Percentiles rank a stretch among this genome's conserved stretches.
Evolutionary conservation across 1,140 invertebrate species (phyloP).

Genomic region (Drosophila aff.): DNA sequence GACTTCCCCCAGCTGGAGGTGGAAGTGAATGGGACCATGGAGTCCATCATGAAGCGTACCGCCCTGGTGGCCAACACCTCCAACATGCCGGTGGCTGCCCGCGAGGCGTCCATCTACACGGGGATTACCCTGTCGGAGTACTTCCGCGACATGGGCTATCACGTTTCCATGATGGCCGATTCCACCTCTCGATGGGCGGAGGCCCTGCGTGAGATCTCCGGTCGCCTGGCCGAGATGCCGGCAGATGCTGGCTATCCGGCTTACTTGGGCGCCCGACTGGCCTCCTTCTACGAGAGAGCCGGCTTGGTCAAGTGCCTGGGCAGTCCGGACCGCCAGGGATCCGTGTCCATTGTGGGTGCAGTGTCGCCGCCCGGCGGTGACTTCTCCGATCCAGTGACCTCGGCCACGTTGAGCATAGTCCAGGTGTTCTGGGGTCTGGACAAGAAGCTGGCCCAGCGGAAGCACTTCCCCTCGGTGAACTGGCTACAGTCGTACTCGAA

Average conservation of each 20-base stretch:
- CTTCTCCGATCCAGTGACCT: slow-evolving; percentile 99
- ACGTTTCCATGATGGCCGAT: slow-evolving; percentile 99
- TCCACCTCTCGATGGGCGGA: slow-evolving; percentile 99
- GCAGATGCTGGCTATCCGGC: slow-evolving; percentile 99
- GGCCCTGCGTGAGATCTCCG: slow-evolving; percentile 99
- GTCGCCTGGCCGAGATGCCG: slow-evolving; percentile 99
- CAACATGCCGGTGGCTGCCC: slow-evolving; percentile 99
- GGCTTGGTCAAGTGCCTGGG: slow-evolving; percentile 99
- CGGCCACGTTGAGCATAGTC: slow-evolving; percentile 99
- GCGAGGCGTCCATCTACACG: slow-evolving; percentile 99
- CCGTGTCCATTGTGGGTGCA: slow-evolving; percentile 99
- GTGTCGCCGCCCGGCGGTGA: slow-evolving; percentile 99
- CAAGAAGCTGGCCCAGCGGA: slow-evolving; percentile 99
- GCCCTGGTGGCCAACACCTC: slow-evolving; percentile 99
- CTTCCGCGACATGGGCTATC: slow-evolving; percentile 99
- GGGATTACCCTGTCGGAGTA: slow-evolving; percentile 99
- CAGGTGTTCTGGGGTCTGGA: slow-evolving; percentile 99
- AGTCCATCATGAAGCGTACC: slow-evolving; percentile 99
- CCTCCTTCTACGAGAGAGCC: slow-evolving; percentile 99
- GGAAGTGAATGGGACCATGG: slow-evolving; percentile 97
- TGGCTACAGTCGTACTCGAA: slow-evolving; percentile 96
- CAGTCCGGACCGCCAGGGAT: slow-evolving; percentile 98
- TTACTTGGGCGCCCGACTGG: slow-evolving; percentile 98
- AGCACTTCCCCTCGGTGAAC: slow-evolving; percentile 99
- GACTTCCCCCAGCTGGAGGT: slow-evolving; percentile 99